Evolutionary conservation across 2,888 invertebrate genomes (phyloP).

Genomic region (Argyra leucocephala): DNA sequence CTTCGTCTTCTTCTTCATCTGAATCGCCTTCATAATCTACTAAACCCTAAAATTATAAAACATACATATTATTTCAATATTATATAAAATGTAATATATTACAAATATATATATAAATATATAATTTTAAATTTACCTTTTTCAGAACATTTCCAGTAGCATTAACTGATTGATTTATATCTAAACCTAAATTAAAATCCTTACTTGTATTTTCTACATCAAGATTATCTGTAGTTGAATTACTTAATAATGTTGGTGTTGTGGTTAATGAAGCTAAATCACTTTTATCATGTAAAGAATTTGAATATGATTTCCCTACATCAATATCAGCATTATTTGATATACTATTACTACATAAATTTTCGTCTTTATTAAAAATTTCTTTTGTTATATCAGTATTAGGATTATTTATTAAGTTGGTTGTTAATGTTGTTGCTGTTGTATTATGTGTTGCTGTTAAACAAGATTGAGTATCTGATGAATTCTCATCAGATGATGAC

Average conservation of each 20-base stretch:
- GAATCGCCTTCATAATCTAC: constrained; percentile 98
- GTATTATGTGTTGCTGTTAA: neutral
- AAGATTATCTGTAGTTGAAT: neutral
- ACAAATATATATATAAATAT: neutral
- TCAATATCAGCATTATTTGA: neutral
- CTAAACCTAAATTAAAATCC: neutral
- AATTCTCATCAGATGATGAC: constrained; percentile 8
- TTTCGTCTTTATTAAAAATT: neutral
- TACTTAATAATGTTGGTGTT: constrained; percentile 17
- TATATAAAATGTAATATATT: no score
- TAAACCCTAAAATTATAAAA: constrained; percentile 57
- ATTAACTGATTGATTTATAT: constrained; percentile 18
- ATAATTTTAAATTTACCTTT: constrained; percentile 24
- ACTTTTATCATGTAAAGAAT: neutral
- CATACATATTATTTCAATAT: no score
- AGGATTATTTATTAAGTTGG: neutral
- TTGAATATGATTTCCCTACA: neutral
- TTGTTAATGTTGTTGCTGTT: constrained; percentile 17
- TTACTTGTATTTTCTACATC: constrained; percentile 1
- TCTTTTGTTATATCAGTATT: neutral
- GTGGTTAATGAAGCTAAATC: neutral
- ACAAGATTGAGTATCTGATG: constrained; percentile 12
- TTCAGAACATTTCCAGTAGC: constrained; percentile 26
- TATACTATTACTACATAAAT: neutral
- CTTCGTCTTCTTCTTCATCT: constrained; percentile 82